A percentile compares a stretch with the other conserved stretches of the same genome.
phyloP scores from a whole-genome alignment of 1,140 invertebrate species.

The Drosophila baimaii region DNA sequence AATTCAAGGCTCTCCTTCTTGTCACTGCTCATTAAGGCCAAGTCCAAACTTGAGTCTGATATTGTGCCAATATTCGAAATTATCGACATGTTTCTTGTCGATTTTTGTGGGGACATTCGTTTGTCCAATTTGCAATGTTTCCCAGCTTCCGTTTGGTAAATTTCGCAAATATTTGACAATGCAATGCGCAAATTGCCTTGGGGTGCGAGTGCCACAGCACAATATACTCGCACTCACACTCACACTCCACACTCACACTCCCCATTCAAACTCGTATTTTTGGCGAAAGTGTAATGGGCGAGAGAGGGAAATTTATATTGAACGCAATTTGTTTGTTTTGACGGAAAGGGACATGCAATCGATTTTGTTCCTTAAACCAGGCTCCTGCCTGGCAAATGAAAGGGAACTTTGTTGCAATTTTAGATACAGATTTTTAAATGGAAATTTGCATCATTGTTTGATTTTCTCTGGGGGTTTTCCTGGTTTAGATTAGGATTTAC shows the following conservation, averaged over 20 bases:
- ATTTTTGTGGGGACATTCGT: slow-evolving; percentile 47
- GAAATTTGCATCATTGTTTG: neutral
- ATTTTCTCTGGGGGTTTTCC: neutral
- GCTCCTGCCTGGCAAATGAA: neutral
- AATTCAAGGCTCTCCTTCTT: slow-evolving; percentile 55
- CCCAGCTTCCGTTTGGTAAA: slow-evolving; percentile 27
- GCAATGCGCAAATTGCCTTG: slow-evolving; percentile 51
- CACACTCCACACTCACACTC: too few relatives aligned
- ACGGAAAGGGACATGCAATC: slow-evolving; percentile 22
- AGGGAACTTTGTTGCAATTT: neutral
- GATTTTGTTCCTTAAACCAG: slow-evolving; percentile 24
- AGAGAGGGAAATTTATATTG: slow-evolving; percentile 38
- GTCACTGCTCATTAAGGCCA: slow-evolving; percentile 61
- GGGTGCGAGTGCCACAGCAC: slow-evolving; percentile 24
- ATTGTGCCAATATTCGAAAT: neutral
- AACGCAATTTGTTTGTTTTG: slow-evolving; percentile 43
- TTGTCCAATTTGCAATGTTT: slow-evolving; percentile 42
- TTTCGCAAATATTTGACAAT: slow-evolving; percentile 66
- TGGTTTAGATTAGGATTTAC: neutral
- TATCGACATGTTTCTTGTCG: neutral
- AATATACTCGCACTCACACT: slow-evolving; percentile 3
- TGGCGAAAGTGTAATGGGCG: slow-evolving; percentile 25
- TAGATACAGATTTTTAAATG: neutral
- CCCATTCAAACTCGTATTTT: slow-evolving; percentile 6
- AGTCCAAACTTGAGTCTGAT: slow-evolving; percentile 16